Evolutionary conservation across 2,888 invertebrate genomes (phyloP), one percentile per base, ranked within the genome.

Genomic region (Eupithecia vulgata): DNA sequence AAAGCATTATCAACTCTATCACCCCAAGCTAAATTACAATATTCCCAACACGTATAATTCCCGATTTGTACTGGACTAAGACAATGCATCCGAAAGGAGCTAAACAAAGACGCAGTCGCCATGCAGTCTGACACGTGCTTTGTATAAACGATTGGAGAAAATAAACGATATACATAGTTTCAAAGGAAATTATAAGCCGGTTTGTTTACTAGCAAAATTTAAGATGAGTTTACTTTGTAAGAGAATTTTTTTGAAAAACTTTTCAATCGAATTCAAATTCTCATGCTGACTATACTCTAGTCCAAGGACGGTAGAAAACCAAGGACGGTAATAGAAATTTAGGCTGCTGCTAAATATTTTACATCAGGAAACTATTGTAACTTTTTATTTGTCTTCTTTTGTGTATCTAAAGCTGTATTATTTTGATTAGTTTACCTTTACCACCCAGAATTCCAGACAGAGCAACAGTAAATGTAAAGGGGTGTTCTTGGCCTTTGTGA

Each of bases 61-160:
- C 72, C 61, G 68, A 75, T 75, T 70, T 68, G 75, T 65, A 72
- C 61, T 67, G 75, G 70, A 65, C 65, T 66, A 66, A 75, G 75
- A 75, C 75, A 75, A 75, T 75, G 69, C 42, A 52, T 64, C 68
- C 67, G 52, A 74, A 72, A 68, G 70, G 61, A 61, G 57, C 70
- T 70, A 76, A 77, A 85, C 85, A 86, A 84, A 86, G 87, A 81
- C 79, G 10, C 77, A 78, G 84, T 78, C 84, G 86, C 85, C 86
- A 83, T 73, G 81, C 85, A 78, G 87, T 87, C 88, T 87, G 79
- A 78, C 73, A 71, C 73, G 72, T 74, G 73, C 45, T 73, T 71
- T 73, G 75, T 68, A 70, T 75, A 72, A 70, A 40, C 45, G 70
- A 75, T 75, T 25, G 62, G 64, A 61, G 70, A 69, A 68, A 72